Evolutionary conservation across 2,888 invertebrate genomes (phyloP).

Genomic region (Drosophila glabriapex): DNA sequence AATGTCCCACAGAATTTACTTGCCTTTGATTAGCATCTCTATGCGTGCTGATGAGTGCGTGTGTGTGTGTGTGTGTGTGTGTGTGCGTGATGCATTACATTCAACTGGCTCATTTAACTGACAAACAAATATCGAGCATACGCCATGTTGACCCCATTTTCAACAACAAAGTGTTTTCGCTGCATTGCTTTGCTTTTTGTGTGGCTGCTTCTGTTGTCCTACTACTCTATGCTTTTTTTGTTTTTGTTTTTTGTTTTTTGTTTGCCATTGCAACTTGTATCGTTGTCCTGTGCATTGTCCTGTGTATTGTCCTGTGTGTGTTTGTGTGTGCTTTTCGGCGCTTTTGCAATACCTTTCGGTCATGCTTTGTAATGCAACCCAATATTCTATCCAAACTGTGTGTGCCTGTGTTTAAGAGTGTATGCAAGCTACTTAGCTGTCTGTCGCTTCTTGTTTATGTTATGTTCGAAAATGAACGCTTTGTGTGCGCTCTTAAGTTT

Average conservation of each 20-base stretch:
- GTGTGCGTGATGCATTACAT: slow-evolving; percentile 33
- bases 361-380: slow-evolving; percentile 57
- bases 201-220: slow-evolving; percentile 17
- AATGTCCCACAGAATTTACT: slow-evolving; percentile 25
- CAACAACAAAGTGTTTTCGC: slow-evolving; percentile 37
- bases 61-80: background rate
- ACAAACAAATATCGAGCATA: slow-evolving; percentile 66
- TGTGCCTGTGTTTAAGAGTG: background rate
- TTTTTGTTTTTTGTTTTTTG: slow-evolving; percentile 4
- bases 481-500: slow-evolving; percentile 20
- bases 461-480: slow-evolving; percentile 61
- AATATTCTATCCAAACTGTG: slow-evolving; percentile 28
- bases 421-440: slow-evolving; percentile 46
- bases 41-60: background rate
- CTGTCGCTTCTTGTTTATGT: slow-evolving; percentile 58
- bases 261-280: slow-evolving; percentile 39
- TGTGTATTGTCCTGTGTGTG: slow-evolving; percentile 21
- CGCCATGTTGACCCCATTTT: slow-evolving; percentile 67
- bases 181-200: slow-evolving; percentile 42
- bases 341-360: slow-evolving; percentile 60
- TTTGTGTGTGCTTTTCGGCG: slow-evolving; percentile 47
- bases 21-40: slow-evolving; percentile 48
- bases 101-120: slow-evolving; percentile 59
- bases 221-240: slow-evolving; percentile 10
- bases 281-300: slow-evolving; percentile 28